Evolutionary conservation across 1,140 invertebrate genomes (phyloP), one percentile per base, ranked within the genome.

Genomic region (Drosophila littoralis): DNA sequence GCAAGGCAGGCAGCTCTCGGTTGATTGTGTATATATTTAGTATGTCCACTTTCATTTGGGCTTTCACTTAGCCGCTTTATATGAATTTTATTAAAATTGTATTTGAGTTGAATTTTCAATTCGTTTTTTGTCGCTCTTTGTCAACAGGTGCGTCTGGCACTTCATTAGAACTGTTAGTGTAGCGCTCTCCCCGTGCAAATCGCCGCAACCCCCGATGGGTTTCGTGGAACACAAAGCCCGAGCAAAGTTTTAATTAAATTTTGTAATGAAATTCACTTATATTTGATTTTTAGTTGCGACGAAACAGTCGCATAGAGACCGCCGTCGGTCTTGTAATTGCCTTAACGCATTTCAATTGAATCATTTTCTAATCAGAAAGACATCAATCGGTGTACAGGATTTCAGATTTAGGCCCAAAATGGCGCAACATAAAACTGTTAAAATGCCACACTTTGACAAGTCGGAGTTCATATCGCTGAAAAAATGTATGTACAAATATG

Each of bases 191-290:
- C 13, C 13, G 42, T 51, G 8, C 32, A 40, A 9, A 55, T 36
- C 28, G 33, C 17, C 22, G 33, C 22, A 38, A 10, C 10, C 22
- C 38, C 40, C 68, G 65, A 4, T 74, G 59, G 42, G 36, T 51
- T 43, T 48, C 13, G 36, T 33, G 28, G 36, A 9, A 13, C 43
- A 57, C 43, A 75, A 70, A 72, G 48, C 33, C 63, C 46, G 46
- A 79, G 59, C 48, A 74, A 86, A 88, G 71, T 86, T 86, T 86
- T 86, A 86, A 86, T 86, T 86, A 86, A 86, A 88, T 88, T 86
- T 79, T 67, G 68, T 52, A 83, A 79, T 54, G 68, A 88, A 88
- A 79, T 79, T 79, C 74, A 79, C 79, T 86, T 88, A 72, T 54
- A 88, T 86, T 88, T 88, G 79, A 86, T 86, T 86, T 86, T 82